phyloP scores from a whole-genome alignment of 2,113 vertebrate genomes.

The Hippocampus zosterae region DNA sequence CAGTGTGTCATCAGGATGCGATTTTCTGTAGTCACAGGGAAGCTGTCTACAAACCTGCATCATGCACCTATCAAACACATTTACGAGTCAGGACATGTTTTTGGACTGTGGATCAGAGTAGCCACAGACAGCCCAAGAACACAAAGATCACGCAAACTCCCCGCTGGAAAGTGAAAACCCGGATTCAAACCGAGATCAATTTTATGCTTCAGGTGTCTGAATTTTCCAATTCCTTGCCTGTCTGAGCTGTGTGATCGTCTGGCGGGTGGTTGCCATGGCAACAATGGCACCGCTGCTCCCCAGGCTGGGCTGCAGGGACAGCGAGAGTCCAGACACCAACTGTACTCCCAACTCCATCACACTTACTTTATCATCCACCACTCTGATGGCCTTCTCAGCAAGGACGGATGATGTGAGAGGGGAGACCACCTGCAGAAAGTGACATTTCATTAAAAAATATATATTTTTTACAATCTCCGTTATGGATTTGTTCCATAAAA shows the following conservation, averaged over 20 bases:
- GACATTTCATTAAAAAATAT: background rate
- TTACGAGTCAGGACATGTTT: background rate
- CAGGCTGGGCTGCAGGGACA: slow-evolving; percentile 85
- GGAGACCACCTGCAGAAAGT: slow-evolving; percentile 81
- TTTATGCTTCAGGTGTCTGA: slow-evolving; percentile 21
- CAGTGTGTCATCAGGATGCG: too few relatives aligned
- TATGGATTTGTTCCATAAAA: background rate
- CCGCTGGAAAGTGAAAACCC: background rate
- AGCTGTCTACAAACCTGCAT: background rate
- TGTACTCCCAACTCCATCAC: slow-evolving; percentile 89
- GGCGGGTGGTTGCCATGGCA: slow-evolving; percentile 81
- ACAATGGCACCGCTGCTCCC: slow-evolving; percentile 85
- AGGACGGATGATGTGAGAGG: slow-evolving; percentile 84
- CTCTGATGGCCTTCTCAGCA: slow-evolving; percentile 84
- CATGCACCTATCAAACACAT: background rate
- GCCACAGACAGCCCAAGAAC: background rate
- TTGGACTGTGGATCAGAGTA: background rate
- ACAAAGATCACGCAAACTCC: background rate
- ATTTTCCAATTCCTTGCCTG: slow-evolving; percentile 76
- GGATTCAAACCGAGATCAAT: slow-evolving; percentile 3
- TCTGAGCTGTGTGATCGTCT: slow-evolving; percentile 79
- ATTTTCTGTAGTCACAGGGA: background rate
- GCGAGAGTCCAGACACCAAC: slow-evolving; percentile 84
- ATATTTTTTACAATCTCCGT: background rate
- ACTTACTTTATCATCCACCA: slow-evolving; percentile 91